A percentile compares a stretch with the other conserved stretches of the same genome.
Conservation (phyloP, 2,113 vertebrate genomes). For the Nettapus auritus region DNA sequence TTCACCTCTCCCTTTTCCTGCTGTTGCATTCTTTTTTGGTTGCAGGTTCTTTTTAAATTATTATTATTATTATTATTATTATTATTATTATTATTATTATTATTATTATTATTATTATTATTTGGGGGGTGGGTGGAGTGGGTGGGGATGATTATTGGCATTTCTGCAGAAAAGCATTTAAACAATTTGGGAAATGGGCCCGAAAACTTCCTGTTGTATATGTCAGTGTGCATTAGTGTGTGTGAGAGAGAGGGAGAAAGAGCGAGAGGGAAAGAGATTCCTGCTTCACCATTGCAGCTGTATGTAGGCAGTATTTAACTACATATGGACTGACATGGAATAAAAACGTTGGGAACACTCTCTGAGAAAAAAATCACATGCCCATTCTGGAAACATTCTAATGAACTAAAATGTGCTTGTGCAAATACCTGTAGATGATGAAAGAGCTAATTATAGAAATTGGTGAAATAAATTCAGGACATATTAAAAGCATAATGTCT, state of each 20-base stretch:
- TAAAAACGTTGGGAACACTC: neutral
- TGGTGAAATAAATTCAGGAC: neutral
- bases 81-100: no score
- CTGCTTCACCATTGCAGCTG: neutral
- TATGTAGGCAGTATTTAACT: neutral
- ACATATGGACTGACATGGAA: neutral
- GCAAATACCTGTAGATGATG: neutral
- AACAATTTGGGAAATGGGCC: neutral
- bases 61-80: no score
- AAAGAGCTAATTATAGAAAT: neutral
- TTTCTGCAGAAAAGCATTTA: neutral
- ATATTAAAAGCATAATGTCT: neutral
- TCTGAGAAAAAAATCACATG: neutral
- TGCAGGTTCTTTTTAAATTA: neutral
- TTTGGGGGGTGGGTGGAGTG: no score
- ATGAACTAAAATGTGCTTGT: neutral
- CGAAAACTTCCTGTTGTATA: neutral
- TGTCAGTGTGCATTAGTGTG: neutral
- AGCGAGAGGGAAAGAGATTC: neutral
- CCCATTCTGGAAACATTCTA: neutral
- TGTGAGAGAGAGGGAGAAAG: neutral
- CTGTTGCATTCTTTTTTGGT: neutral
- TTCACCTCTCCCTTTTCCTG: constrained; percentile 24
- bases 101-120: no score
- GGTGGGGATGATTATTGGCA: neutral